Base-by-base conservation (phyloP, 1,140 invertebrate genomes). In the Zelostemma sp. region DNA sequence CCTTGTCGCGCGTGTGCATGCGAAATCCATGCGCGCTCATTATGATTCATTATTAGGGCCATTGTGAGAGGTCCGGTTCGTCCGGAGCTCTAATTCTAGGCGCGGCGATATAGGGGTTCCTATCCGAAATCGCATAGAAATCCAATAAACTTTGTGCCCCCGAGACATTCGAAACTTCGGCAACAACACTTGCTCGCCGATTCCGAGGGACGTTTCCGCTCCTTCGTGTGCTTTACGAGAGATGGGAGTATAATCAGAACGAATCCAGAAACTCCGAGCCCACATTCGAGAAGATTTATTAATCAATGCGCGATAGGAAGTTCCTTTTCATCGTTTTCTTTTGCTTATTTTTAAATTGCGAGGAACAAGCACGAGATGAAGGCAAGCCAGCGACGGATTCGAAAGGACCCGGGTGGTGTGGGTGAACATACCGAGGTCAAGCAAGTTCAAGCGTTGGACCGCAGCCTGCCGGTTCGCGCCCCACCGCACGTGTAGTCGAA, bases 1-100 rank as follows among this genome's bases (percentile, higher is more conserved):
- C 46, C 63, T 66, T 66, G 51, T 38, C 38, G 59, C 12, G 19
- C 46, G 28, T 46, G n/a, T n/a, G 61, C 46, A 49, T 55, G 64
- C 62, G 45, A 76, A 78, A 77, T 66, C 67, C 55, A 59, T 62
- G 61, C 55, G 53, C 56, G 71, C 68, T 80, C 75, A 80, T 80
- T 79, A 80, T 76, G 75, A 77, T 80, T 80, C 77, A 79, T 80
- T 81, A 80, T 79, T 77, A 72, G 68, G 68, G 68, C 65, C 72
- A 79, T 81, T 81, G 78, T 76, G 72, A 58, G 61, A 68, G 72
- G 73, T 77, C 74, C 68, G 79, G 68, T 79, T 78, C 67, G 69
- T 43, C 57, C 21, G 2, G 25, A 45, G 43, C 75, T 74, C 69
- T 68, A 68, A 57, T 73, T 76, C 69, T 70, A 71, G 74, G 76